Evolutionary conservation across 2,888 invertebrate genomes (phyloP).

Genomic region (Latrodectus hesperus): DNA sequence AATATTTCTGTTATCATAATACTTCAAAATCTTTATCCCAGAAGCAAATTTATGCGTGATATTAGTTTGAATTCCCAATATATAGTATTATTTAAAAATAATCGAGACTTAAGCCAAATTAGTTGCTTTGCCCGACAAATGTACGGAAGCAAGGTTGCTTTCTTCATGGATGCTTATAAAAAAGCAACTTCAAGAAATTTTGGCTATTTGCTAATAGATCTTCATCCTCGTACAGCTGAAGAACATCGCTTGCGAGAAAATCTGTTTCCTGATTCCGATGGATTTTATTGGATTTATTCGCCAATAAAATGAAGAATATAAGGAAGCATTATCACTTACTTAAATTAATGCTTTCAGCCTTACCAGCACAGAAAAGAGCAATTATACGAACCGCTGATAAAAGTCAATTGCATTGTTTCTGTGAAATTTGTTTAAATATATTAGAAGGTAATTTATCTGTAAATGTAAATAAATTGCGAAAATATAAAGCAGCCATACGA

Average conservation of each 20-base stretch:
- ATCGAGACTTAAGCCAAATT: slow-evolving; percentile 42
- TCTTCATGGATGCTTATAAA: slow-evolving; percentile 62
- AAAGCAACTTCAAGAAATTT: too few relatives aligned
- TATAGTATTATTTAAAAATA: slow-evolving; percentile 49
- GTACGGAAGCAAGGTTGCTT: slow-evolving; percentile 22
- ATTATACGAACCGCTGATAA: slow-evolving; percentile 2
- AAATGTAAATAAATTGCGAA: neutral
- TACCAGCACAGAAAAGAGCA: too few relatives aligned
- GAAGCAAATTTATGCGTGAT: slow-evolving; percentile 31
- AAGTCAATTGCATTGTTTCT: neutral
- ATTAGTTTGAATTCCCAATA: slow-evolving; percentile 43
- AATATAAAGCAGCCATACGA: slow-evolving; percentile 22
- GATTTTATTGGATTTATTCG: slow-evolving; percentile 20
- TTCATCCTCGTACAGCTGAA: slow-evolving; percentile 68
- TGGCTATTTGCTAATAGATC: slow-evolving; percentile 70
- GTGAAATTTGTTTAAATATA: slow-evolving; percentile 8
- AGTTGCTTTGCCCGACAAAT: slow-evolving; percentile 32
- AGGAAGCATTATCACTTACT: too few relatives aligned
- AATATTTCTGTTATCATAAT: slow-evolving; percentile 32
- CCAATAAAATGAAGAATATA: too few relatives aligned
- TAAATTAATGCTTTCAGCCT: neutral
- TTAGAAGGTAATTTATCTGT: neutral
- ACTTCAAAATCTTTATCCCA: slow-evolving; percentile 44
- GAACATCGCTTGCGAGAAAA: slow-evolving; percentile 46
- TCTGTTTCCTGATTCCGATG: neutral